Evolutionary conservation across 2,797 vertebrate genomes (phyloP).

Genomic region (Eulemur coronatus): DNA sequence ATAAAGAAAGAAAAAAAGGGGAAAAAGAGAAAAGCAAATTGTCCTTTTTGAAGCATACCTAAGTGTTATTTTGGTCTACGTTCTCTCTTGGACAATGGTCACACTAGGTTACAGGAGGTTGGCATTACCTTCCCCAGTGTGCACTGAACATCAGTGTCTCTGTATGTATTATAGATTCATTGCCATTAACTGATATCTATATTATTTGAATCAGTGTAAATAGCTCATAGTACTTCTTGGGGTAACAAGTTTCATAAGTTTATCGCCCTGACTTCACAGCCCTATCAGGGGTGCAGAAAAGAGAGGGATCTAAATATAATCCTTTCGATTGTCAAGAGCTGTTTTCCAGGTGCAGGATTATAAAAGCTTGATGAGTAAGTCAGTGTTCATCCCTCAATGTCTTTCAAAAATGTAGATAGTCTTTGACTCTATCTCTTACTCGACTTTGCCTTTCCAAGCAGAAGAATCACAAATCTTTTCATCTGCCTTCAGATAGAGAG

Average conservation of each 20-base stretch:
- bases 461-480: constrained; percentile 14
- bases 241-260: background rate
- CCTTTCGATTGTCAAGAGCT: background rate
- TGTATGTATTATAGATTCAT: background rate
- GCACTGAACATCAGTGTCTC: background rate
- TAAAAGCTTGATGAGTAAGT: background rate
- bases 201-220: background rate
- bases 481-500: constrained; percentile 13
- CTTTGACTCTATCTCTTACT: background rate
- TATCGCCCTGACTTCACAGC: background rate
- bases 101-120: background rate
- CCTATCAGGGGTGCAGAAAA: background rate
- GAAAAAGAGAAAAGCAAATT: background rate
- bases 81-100: background rate
- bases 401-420: background rate
- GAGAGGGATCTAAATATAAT: background rate
- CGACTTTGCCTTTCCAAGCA: background rate
- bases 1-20: background rate
- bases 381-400: background rate
- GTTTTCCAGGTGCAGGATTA: background rate
- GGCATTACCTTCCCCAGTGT: background rate
- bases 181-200: background rate
- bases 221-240: background rate
- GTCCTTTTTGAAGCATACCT: background rate
- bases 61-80: background rate